These are phyloP conservation scores for Dendroctonus ponderosae DNA, from an alignment of 1,140 invertebrate species.

Conservation along the genomic window DNA sequence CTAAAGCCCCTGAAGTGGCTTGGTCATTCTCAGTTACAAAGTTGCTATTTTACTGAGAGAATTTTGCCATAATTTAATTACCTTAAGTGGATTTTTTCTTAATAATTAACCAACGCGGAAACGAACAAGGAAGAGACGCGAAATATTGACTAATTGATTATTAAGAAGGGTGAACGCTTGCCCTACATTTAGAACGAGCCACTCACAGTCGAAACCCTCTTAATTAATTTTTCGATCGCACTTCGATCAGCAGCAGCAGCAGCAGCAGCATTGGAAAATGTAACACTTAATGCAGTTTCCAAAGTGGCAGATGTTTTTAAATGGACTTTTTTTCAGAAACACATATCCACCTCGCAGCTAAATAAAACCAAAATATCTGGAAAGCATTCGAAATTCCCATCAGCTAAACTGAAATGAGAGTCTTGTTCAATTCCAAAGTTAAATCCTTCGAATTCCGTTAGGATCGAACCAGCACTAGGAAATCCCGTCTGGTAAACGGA, in stretches of 20 bases:
- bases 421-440: constrained; percentile 19
- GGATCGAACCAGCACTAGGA: constrained; percentile 14
- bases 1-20: no score
- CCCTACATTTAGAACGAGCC: neutral
- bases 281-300: neutral
- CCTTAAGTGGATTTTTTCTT: neutral
- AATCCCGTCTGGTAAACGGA: constrained; percentile 8
- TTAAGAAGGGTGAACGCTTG: constrained; percentile 8
- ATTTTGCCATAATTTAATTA: no score
- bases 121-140: neutral
- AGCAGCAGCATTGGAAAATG: neutral
- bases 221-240: constrained; percentile 12
- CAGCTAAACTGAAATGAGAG: constrained; percentile 8
- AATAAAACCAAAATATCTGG: constrained; percentile 8
- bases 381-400: constrained; percentile 1
- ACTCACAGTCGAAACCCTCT: neutral
- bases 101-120: neutral
- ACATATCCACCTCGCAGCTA: neutral
- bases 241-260: neutral
- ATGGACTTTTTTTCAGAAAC: neutral
- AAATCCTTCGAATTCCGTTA: constrained; percentile 17
- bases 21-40: no score
- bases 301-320: neutral
- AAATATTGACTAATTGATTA: constrained; percentile 19
- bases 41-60: no score